Evolutionary conservation across 2,888 invertebrate genomes (phyloP).

Genomic region (Volucella inflata): DNA sequence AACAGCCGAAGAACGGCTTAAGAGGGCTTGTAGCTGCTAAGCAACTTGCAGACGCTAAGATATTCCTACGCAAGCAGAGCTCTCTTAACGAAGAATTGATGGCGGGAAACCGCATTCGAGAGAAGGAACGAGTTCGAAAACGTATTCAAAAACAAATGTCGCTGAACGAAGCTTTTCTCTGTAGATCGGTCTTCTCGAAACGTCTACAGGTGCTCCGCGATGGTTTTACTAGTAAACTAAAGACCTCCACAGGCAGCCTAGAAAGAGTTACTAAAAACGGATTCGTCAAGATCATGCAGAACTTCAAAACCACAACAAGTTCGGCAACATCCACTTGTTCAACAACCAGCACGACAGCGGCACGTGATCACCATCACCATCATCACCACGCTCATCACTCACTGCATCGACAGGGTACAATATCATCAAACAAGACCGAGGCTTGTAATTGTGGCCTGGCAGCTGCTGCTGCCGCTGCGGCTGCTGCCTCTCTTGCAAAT

Average conservation of each 20-base stretch:
- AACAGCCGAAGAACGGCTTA: conserved; percentile 40
- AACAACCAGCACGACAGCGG: conserved; percentile 77
- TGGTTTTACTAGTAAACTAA: conserved; percentile 92
- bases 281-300: conserved; percentile 93
- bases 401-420: conserved; percentile 76
- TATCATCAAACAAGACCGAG: conserved; percentile 43
- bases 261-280: conserved; percentile 93
- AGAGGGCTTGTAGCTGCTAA: conserved; percentile 48
- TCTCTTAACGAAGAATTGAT: conserved; percentile 95
- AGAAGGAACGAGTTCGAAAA: conserved; percentile 91
- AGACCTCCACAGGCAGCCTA: conserved; percentile 92
- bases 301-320: conserved; percentile 87
- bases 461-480: conserved; percentile 73
- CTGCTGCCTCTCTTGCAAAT: conserved; percentile 78
- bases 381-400: conserved; percentile 71
- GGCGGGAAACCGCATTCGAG: conserved; percentile 92
- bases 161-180: conserved; percentile 93
- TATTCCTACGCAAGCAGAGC: conserved; percentile 87
- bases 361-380: conserved; percentile 63
- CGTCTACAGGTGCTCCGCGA: conserved; percentile 84
- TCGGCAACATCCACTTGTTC: conserved; percentile 79
- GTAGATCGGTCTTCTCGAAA: conserved; percentile 83
- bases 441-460: conserved; percentile 77
- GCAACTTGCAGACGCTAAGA: conserved; percentile 80
- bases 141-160: conserved; percentile 96